phyloP scores from a whole-genome alignment of 2,888 invertebrate species.

The Morpho deidamia region DNA sequence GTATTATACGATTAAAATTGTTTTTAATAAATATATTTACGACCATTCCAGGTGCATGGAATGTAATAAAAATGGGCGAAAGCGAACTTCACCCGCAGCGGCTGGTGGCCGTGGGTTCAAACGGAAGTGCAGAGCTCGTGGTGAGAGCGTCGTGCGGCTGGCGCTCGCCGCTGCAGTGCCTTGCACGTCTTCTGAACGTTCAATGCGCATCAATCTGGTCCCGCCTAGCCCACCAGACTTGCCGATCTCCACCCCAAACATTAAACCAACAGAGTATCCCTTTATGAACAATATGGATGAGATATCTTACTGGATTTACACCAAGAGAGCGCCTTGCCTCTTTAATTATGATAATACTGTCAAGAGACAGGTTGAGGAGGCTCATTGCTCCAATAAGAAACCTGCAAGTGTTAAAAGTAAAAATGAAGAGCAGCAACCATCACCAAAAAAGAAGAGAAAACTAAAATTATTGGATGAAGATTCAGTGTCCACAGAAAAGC shows the following conservation, averaged over 20 bases:
- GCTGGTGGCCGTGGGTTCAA: constrained; percentile 33
- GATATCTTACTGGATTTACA: constrained; percentile 67
- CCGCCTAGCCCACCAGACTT: constrained; percentile 14
- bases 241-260: constrained; percentile 18
- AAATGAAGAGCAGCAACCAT: constrained; percentile 33
- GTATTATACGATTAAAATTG: too few species aligned
- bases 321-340: constrained; percentile 68
- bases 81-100: constrained; percentile 28
- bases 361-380: constrained; percentile 44
- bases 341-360: constrained; percentile 55
- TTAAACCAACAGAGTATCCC: constrained; percentile 35
- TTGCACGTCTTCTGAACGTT: constrained; percentile 34
- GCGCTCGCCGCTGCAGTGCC: constrained; percentile 38
- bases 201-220: constrained; percentile 22
- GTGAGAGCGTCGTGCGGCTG: constrained; percentile 38
- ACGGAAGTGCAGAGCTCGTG: constrained; percentile 35
- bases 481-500: constrained; percentile 44
- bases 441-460: constrained; percentile 58
- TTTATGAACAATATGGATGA: constrained; percentile 71
- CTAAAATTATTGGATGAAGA: constrained; percentile 51
- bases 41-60: constrained; percentile 52
- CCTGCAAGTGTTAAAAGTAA: constrained; percentile 39
- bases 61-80: constrained; percentile 46
- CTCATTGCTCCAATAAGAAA: constrained; percentile 45
- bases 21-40: background rate